Conservation (phyloP, 2,888 invertebrate species). For the Meta bourneti region DNA sequence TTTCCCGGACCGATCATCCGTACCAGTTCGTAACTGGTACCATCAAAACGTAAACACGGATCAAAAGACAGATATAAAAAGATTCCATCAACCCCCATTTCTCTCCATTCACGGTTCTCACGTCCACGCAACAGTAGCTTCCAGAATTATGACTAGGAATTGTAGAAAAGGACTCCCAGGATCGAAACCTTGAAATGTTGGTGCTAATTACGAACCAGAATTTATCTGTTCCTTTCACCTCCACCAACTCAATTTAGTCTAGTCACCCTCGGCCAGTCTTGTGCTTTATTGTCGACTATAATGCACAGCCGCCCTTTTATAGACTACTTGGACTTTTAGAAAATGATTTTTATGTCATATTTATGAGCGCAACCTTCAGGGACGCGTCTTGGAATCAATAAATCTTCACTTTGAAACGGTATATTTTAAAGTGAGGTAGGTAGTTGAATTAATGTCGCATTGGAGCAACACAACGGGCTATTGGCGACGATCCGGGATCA, state of each 20-base stretch:
- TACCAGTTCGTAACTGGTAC: too few relatives aligned
- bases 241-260: background rate
- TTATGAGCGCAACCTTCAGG: background rate
- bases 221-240: constrained; percentile 25
- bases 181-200: constrained; percentile 37
- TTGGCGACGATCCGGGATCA: too few relatives aligned
- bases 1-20: too few relatives aligned
- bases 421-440: too few relatives aligned
- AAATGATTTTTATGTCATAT: background rate
- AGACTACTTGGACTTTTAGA: background rate
- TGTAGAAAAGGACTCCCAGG: background rate
- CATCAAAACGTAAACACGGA: too few relatives aligned
- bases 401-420: too few relatives aligned
- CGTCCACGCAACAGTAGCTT: constrained; percentile 17
- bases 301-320: background rate
- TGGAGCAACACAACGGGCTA: too few relatives aligned
- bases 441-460: too few relatives aligned
- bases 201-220: background rate
- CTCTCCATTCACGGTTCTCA: background rate
- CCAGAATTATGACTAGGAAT: background rate
- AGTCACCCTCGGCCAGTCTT: background rate
- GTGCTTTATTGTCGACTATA: background rate
- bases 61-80: too few relatives aligned
- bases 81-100: background rate
- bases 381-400: too few relatives aligned